These are phyloP conservation scores for Amblyopsis hoosieri DNA, from an alignment of 2,797 vertebrate species.

Conservation along the genomic window DNA sequence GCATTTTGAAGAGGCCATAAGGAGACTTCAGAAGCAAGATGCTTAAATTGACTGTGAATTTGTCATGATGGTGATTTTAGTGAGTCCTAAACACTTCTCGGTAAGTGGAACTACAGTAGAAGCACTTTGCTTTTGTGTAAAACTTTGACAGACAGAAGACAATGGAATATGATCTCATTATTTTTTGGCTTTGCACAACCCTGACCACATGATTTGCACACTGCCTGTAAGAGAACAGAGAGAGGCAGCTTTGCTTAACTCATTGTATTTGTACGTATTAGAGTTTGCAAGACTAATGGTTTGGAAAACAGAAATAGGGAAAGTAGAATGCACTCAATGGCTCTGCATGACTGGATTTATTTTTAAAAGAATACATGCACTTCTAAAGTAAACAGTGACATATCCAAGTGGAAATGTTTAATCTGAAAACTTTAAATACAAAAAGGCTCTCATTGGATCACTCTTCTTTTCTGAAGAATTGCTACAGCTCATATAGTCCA, in stretches of 20 bases:
- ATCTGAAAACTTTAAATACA: constrained; percentile 78
- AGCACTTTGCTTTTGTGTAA: constrained; percentile 75
- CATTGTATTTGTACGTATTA: constrained; percentile 79
- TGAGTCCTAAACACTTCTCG: constrained; percentile 76
- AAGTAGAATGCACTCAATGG: constrained; percentile 66
- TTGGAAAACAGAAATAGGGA: constrained; percentile 79
- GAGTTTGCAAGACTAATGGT: constrained; percentile 81
- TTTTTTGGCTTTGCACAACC: constrained; percentile 78
- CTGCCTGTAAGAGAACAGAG: constrained; percentile 54
- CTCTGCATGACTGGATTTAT: constrained; percentile 75
- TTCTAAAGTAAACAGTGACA: constrained; percentile 57
- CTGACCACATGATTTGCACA: constrained; percentile 78
- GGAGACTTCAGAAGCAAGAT: constrained; percentile 73
- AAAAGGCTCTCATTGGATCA: constrained; percentile 67
- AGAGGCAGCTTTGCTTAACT: constrained; percentile 62
- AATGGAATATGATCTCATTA: constrained; percentile 81
- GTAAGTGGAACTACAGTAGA: constrained; percentile 59
- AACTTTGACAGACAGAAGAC: constrained; percentile 78
- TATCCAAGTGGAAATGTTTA: constrained; percentile 75
- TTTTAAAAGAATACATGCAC: constrained; percentile 71
- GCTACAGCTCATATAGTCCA: constrained; percentile 44
- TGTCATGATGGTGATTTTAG: constrained; percentile 77
- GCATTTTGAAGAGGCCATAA: constrained; percentile 69
- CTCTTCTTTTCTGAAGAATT: constrained; percentile 59
- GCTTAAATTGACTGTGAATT: constrained; percentile 79